These are phyloP conservation scores for Chaenodraco wilsoni DNA, from an alignment of 2,797 vertebrate genomes.

Conservation along the genomic window DNA sequence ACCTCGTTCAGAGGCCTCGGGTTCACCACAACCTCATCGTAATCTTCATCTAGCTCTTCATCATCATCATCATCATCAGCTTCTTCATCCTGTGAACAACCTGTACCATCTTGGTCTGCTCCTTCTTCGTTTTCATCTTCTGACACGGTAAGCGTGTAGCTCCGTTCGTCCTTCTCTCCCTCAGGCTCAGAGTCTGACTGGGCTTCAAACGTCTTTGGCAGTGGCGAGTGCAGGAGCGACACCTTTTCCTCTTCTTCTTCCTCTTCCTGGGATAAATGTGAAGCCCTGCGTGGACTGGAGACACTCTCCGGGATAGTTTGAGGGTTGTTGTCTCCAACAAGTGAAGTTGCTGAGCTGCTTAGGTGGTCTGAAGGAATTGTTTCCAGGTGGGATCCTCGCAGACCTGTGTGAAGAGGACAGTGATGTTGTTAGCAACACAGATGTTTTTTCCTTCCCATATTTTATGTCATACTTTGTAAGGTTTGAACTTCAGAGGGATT, in stretches of 20 bases:
- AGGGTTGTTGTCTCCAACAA: slow-evolving; percentile 27
- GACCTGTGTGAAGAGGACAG: slow-evolving; percentile 57
- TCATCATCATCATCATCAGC: slow-evolving; percentile 29
- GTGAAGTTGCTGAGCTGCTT: slow-evolving; percentile 31
- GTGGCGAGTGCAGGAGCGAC: slow-evolving; percentile 39
- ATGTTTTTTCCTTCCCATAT: neutral
- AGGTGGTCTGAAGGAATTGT: slow-evolving; percentile 32
- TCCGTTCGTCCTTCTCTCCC: slow-evolving; percentile 25
- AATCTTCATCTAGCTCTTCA: slow-evolving; percentile 83
- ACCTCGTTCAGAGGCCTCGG: slow-evolving; percentile 91
- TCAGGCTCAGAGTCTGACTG: slow-evolving; percentile 42
- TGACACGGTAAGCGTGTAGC: neutral
- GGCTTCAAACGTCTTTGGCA: slow-evolving; percentile 35
- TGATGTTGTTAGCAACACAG: neutral
- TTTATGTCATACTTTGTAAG: neutral
- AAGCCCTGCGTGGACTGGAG: slow-evolving; percentile 30
- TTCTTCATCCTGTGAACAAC: slow-evolving; percentile 26
- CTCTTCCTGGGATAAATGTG: slow-evolving; percentile 30
- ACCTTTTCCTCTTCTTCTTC: slow-evolving; percentile 15
- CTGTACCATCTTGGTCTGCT: slow-evolving; percentile 26
- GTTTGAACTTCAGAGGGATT: too few species aligned
- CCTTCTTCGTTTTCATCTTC: slow-evolving; percentile 42
- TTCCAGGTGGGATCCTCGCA: slow-evolving; percentile 60
- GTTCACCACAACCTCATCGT: slow-evolving; percentile 90
- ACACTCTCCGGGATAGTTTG: slow-evolving; percentile 40